Percentiles rank a stretch among this genome's conserved stretches.
Evolutionary conservation across 2,113 vertebrate species (phyloP).

Genomic region (Bathybates hornii): DNA sequence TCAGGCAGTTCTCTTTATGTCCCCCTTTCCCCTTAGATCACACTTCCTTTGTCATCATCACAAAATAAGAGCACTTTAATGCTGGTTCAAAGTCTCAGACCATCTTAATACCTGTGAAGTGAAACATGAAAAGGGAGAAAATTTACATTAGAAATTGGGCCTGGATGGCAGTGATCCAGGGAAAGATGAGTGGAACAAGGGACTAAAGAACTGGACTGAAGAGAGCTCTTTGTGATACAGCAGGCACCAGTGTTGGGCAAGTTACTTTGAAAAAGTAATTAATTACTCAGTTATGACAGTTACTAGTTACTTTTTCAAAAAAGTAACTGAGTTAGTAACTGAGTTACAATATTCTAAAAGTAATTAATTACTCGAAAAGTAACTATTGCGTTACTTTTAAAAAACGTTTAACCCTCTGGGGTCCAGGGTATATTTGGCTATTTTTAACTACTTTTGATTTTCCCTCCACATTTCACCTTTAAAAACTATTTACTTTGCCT

Average conservation of each 20-base stretch:
- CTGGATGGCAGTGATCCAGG: background rate
- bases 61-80: constrained; percentile 6
- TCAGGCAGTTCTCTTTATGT: constrained; percentile 33
- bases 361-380: too few species aligned
- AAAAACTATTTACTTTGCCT: background rate
- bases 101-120: background rate
- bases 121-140: background rate
- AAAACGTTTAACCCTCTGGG: too few species aligned
- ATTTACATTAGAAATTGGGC: background rate
- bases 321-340: too few species aligned
- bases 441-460: background rate
- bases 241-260: too few species aligned
- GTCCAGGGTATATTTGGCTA: too few species aligned
- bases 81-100: background rate
- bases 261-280: too few species aligned
- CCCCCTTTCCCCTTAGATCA: background rate
- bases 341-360: too few species aligned
- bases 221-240: background rate
- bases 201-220: background rate
- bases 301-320: too few species aligned
- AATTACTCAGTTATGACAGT: too few species aligned
- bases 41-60: constrained; percentile 13
- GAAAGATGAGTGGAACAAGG: background rate
- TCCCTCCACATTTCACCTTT: background rate
- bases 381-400: too few species aligned